Evolutionary conservation across 2,797 vertebrate species (phyloP).

Genomic region (Ptychadena robeensis): DNA sequence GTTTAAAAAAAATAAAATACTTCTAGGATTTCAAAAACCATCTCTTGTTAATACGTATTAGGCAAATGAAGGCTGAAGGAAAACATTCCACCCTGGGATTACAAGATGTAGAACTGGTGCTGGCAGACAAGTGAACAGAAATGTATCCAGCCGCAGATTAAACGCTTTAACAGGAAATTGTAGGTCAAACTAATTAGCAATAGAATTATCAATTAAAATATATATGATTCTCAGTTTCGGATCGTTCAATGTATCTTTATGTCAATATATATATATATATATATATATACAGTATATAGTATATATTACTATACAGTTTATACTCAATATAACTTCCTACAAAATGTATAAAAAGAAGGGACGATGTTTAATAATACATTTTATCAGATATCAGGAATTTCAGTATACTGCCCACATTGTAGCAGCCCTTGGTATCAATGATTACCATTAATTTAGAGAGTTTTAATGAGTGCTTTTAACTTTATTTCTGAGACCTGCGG

Average conservation of each 20-base stretch:
- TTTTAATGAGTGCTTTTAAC: too few relatives aligned
- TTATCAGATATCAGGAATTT: too few relatives aligned
- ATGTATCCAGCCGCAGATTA: background rate
- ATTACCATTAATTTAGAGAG: too few relatives aligned
- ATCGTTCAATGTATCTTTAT: background rate
- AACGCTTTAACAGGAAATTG: background rate
- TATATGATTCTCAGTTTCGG: background rate
- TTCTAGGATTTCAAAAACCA: background rate
- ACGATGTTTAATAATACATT: too few relatives aligned
- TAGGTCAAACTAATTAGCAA: background rate
- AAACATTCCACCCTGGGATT: constrained; percentile 1
- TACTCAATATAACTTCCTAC: too few relatives aligned
- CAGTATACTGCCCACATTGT: too few relatives aligned
- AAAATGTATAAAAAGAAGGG: too few relatives aligned
- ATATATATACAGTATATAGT: too few relatives aligned
- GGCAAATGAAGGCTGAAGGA: constrained; percentile 5
- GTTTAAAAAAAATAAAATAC: background rate
- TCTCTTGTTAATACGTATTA: background rate
- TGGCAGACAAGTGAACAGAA: background rate
- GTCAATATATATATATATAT: background rate
- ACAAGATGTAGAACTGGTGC: background rate
- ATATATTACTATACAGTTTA: too few relatives aligned
- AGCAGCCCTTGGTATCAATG: too few relatives aligned
- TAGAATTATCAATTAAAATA: background rate
- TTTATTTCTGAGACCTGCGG: too few relatives aligned